A percentile compares a stretch with the other conserved stretches of the same genome.
phyloP scores from a whole-genome alignment of 2,113 vertebrate species.

The Scatophagus argus region DNA sequence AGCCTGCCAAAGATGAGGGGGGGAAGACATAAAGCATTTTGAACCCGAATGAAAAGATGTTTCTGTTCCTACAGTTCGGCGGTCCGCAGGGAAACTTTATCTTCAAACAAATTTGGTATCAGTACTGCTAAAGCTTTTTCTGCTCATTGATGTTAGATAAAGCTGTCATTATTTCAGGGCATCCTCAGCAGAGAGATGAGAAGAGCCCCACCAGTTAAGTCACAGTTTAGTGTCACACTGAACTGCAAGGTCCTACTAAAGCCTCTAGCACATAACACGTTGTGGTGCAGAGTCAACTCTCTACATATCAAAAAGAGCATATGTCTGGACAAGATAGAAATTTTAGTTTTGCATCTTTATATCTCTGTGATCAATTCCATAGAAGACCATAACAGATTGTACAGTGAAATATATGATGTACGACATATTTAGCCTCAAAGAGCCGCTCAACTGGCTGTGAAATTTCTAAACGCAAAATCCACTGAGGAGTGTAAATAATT shows the following conservation, averaged over 20 bases:
- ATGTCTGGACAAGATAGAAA: background rate
- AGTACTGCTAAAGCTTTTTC: slow-evolving; percentile 39
- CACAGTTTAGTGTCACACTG: slow-evolving; percentile 5
- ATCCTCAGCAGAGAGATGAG: slow-evolving; percentile 20
- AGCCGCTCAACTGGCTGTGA: background rate
- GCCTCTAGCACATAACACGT: background rate
- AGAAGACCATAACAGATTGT: background rate
- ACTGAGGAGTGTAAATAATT: background rate
- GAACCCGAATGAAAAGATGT: slow-evolving; percentile 44
- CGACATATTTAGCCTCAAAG: background rate
- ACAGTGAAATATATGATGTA: background rate
- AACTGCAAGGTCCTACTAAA: slow-evolving; percentile 27
- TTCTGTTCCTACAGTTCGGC: slow-evolving; percentile 40
- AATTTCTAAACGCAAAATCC: background rate
- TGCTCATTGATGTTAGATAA: slow-evolving; percentile 60
- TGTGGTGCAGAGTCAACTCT: background rate
- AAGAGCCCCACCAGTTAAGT: slow-evolving; percentile 20
- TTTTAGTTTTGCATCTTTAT: background rate
- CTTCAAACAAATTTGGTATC: slow-evolving; percentile 69
- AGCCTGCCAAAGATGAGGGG: slow-evolving; percentile 55
- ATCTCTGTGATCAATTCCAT: background rate
- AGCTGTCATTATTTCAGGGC: slow-evolving; percentile 55
- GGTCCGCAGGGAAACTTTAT: slow-evolving; percentile 68
- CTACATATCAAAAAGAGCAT: background rate
- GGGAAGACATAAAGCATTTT: slow-evolving; percentile 42